Base-by-base conservation (phyloP, 2,113 vertebrate genomes). In the Sisor rabdophorus region DNA sequence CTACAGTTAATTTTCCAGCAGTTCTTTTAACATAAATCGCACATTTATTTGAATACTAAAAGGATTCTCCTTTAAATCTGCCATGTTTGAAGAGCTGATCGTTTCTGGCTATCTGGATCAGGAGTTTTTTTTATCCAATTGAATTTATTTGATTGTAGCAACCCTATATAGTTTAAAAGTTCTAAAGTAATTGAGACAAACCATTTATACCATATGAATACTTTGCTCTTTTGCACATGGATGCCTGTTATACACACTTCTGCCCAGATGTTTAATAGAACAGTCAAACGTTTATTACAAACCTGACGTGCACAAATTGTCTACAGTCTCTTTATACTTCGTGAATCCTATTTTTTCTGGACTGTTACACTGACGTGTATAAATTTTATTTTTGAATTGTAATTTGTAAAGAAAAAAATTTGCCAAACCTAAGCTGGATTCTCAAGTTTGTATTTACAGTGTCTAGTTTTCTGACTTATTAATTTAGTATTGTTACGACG, bases 401-500 rank as follows among this genome's bases (percentile, higher is more conserved):
- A 20, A 24, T 28, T 2, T 19, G 26, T 10, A n/a, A 17, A 11
- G 16, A 22, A 2, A 54, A 30, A 67, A 28, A 67, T 58, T 26
- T 63, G 40, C 15, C 20, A 76, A 68, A 58, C 9, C 53, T 22
- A 47, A 73, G 52, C 50, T 68, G 63, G 63, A 76, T 68, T 58
- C 2, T 28, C 67, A 11, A 40, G 24, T 74, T 73, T 50, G 24
- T 24, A 32, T 50, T 63, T 75, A 63, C 24, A 64, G 16, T 75
- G 12, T 17, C 5, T 30, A 47, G 7, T 13, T 55, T 17, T 24
- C 44, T 4, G 8, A 58, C 44, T 32, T 32, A 59, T 80, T 72
- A 15, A 36, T 24, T 17, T 26, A 32, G 36, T 68, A 52, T 26
- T 60, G 36, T 36, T 67, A 52, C 13, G 11, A 32, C 71, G 53